Conservation (phyloP, 1,140 invertebrate genomes). For the Odontomachus brunneus region DNA sequence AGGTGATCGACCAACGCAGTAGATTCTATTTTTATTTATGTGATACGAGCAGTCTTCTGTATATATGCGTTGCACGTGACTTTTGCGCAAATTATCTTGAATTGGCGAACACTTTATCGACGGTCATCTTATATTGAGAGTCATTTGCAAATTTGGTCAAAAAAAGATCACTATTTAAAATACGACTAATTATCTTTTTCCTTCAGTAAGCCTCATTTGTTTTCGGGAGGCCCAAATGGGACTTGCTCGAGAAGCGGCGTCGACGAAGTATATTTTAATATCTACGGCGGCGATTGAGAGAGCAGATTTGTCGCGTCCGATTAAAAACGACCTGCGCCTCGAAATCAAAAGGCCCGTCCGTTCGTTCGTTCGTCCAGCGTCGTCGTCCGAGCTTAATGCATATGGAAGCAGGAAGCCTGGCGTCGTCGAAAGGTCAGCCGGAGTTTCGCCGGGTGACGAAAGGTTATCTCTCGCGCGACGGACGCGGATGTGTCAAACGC, state of each 20-base stretch:
- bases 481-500: conserved; percentile 68
- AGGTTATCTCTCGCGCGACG: conserved; percentile 76
- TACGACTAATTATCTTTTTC: too few relatives aligned
- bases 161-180: not conserved
- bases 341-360: conserved; percentile 76
- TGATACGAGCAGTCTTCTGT: not conserved
- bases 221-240: too few relatives aligned
- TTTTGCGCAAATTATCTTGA: conserved; percentile 1
- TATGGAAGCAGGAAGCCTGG: conserved; percentile 80
- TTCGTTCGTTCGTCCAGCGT: conserved; percentile 5
- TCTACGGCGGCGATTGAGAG: not conserved
- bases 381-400: conserved; percentile 76
- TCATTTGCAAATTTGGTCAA: too few relatives aligned
- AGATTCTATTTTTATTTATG: conserved; percentile 26
- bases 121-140: too few relatives aligned
- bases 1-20: not conserved
- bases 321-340: conserved; percentile 36
- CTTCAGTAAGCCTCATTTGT: not conserved
- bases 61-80: not conserved
- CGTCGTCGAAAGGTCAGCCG: conserved; percentile 70
- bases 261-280: conserved; percentile 17
- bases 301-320: conserved; percentile 29
- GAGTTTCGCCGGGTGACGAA: conserved; percentile 72
- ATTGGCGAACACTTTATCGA: not conserved
- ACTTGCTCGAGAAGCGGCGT: not conserved